Conservation (phyloP, 2,113 vertebrate genomes). For the Capreolus pygargus region DNA sequence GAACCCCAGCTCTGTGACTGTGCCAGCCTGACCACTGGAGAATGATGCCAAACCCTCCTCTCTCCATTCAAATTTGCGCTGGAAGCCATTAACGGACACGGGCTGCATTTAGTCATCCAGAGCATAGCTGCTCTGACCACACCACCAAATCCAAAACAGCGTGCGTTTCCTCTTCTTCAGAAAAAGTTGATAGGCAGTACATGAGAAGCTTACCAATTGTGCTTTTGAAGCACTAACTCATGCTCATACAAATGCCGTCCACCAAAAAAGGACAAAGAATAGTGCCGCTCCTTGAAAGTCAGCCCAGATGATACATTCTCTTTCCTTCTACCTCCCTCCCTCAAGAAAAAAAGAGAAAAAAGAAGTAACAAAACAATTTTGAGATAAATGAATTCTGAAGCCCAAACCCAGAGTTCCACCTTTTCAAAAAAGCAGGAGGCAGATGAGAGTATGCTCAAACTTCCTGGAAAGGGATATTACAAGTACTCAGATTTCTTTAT, state of each 20-base stretch:
- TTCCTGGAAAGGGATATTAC: not conserved
- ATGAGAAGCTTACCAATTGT: not conserved
- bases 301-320: not conserved
- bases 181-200: not conserved
- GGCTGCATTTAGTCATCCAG: not conserved
- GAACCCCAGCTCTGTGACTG: not conserved
- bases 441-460: not conserved
- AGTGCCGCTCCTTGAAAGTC: not conserved
- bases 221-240: not conserved
- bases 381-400: slow-evolving; percentile 18
- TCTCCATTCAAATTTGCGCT: not conserved
- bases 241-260: not conserved
- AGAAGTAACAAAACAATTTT: not conserved
- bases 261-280: not conserved
- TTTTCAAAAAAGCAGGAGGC: not conserved
- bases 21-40: not conserved
- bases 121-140: not conserved
- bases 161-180: not conserved
- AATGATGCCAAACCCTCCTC: fast-evolving
- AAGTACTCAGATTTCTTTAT: not conserved
- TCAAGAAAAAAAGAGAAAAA: not conserved
- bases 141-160: not conserved
- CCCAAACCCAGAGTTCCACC: not conserved
- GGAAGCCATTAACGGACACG: fast-evolving
- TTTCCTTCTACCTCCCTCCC: fast-evolving